Base-by-base conservation (phyloP, 2,888 invertebrate genomes). In the Epicampocera succincta region DNA sequence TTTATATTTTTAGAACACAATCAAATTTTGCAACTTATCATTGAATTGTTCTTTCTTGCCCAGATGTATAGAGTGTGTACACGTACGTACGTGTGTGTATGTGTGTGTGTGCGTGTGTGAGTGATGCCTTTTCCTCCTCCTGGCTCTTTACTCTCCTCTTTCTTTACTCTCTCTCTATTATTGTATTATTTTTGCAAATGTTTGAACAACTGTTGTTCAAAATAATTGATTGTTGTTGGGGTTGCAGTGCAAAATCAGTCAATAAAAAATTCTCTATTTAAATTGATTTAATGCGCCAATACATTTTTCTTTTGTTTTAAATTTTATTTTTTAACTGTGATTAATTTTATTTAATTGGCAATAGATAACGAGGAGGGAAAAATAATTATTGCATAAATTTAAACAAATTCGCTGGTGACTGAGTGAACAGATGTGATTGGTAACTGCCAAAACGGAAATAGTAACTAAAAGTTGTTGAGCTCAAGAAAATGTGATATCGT, bases 261-360 rank as follows among this genome's bases (percentile, higher is more conserved):
- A 38, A 50, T 65, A 19, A 38, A 17, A 29, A 69, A 63, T 63
- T 76, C 63, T 33, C 29, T 15, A 33, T 48, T 78, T 13, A 65
- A 82, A 75, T 78, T 78, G 71, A 78, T 78, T 74, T 75, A 74
- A 75, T 78, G 44, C 54, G 78, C 65, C 71, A 78, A 71, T 74
- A 74, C 44, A n/a, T 76, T 66, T 42, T 65, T 33, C 9, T 1
- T 33, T n/a, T n/a, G n/a, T n/a, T n/a, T n/a, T n/a, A n/a, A n/a
- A n/a, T n/a, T n/a, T n/a, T n/a, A n/a, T n/a, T n/a, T 33, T 63
- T 44, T 5, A 25, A 66, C 60, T 71, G 69, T 71, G 65, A 52
- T 78, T 54, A 78, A 66, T 60, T 73, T 60, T 33, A 38, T 66
- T 72, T 66, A 78, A 78, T 68, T 68, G 42, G 17, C 25, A 12